Base-by-base conservation (phyloP, 2,888 invertebrate species). In the Melanargia galathea region DNA sequence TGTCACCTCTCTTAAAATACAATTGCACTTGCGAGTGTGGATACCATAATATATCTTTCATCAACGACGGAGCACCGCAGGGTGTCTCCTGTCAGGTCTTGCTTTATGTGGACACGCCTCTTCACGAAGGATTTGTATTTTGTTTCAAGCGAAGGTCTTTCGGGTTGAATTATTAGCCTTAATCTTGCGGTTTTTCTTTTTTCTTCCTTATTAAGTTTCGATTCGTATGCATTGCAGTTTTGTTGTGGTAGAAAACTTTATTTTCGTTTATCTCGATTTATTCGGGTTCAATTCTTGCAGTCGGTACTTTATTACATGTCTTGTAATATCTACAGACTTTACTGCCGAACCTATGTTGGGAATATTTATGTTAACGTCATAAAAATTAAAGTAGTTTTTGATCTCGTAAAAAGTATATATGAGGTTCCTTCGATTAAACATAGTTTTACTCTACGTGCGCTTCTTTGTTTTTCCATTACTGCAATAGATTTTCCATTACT, bases 71-170 rank as follows among this genome's bases (percentile, higher is more conserved):
- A 67, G 63, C 82, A 76, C 87, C 76, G 75, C 81, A 73, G 85
- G 87, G 85, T 78, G 86, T 79, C 84, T 72, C 73, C 68, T 80
- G 81, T 82, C 83, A 72, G 70, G 72, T 66, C 66, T 65, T 82
- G 73, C 75, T 86, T 86, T 85, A 85, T 83, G 78, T 70, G 76
- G 75, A 73, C 75, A 78, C 77, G 76, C 76, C 66, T 71, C 77
- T 78, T 76, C 75, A 77, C 70, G 64, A 75, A 76, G 78, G 76
- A 80, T 80, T 80, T 76, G 76, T 78, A 82, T 82, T 80, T 80
- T 76, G 76, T 78, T 83, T 82, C 75, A 75, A 74, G 72, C 73
- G 73, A 77, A 73, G 77, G 77, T 80, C 80, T 72, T 75, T 72
- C 74, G 69, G 70, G 60, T 66, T 79, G 75, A 87, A 78, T 82